Conservation (phyloP, 2,888 invertebrate genomes). For the Ichneumon xanthorius region DNA sequence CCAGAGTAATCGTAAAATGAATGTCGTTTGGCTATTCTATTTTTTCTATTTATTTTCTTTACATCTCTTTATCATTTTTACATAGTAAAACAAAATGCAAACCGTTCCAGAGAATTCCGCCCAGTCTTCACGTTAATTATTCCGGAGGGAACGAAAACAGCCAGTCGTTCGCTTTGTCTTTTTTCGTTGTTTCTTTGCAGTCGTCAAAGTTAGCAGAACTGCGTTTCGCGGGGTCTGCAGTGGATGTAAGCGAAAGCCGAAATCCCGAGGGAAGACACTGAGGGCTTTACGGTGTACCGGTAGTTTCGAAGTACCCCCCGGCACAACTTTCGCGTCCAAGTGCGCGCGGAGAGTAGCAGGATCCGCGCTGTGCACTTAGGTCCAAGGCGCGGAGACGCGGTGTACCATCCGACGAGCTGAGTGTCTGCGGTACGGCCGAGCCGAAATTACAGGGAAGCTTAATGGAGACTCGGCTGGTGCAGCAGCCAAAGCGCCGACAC, state of each 20-base stretch:
- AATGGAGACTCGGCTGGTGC: constrained; percentile 72
- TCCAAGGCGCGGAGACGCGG: constrained; percentile 16
- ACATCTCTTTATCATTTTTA: neutral
- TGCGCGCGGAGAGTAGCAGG: constrained; percentile 63
- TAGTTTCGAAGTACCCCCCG: constrained; percentile 72
- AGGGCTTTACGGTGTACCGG: constrained; percentile 73
- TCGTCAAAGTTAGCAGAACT: neutral
- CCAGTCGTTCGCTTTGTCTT: neutral
- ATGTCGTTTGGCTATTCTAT: neutral
- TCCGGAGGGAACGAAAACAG: neutral
- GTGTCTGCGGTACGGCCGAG: constrained; percentile 74
- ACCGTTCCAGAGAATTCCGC: neutral
- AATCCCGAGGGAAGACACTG: constrained; percentile 54
- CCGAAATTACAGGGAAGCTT: constrained; percentile 76
- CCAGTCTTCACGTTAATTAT: neutral
- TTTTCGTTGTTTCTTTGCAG: constrained; percentile 36
- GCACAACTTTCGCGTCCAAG: constrained; percentile 74
- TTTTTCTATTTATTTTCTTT: neutral
- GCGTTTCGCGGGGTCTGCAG: constrained; percentile 16
- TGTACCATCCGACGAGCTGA: constrained; percentile 64
- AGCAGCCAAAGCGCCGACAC: constrained; percentile 36
- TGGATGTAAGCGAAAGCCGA: constrained; percentile 12
- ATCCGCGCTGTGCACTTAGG: constrained; percentile 69
- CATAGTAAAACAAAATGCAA: neutral
- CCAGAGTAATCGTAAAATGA: too few relatives aligned